phyloP scores from a whole-genome alignment of 2,113 vertebrate genomes.

The Catharus fuscescens region DNA sequence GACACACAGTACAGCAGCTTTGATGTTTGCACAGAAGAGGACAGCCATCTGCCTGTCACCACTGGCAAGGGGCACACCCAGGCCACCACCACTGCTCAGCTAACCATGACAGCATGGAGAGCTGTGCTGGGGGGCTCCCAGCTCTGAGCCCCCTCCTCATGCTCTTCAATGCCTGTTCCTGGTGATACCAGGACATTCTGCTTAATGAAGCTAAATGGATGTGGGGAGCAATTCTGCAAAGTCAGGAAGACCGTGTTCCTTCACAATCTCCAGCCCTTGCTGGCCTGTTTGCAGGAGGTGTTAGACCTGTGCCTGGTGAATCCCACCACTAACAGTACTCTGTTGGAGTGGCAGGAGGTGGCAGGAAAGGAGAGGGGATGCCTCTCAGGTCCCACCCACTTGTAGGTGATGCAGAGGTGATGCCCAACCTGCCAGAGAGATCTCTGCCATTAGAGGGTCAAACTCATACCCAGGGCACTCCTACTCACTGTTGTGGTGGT shows the following conservation, averaged over 20 bases:
- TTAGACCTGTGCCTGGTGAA: not conserved
- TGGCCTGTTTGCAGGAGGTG: not conserved
- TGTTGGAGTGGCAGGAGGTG: accelerated
- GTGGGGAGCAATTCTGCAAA: not conserved
- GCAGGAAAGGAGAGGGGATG: not conserved
- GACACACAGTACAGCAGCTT: not conserved
- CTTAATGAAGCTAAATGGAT: not conserved
- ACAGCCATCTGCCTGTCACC: not conserved
- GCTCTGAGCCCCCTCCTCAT: not conserved
- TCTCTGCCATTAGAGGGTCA: not conserved
- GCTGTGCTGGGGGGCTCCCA: not conserved
- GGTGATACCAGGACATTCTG: not conserved
- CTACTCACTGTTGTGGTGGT: constrained; percentile 45
- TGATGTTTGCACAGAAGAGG: not conserved
- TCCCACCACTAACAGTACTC: not conserved
- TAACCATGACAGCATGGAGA: not conserved
- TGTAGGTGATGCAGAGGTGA: not conserved
- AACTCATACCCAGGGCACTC: not conserved
- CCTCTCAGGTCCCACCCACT: accelerated
- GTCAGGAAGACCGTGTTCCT: not conserved
- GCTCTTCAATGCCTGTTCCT: not conserved
- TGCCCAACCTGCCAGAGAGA: not conserved
- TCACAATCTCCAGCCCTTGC: not conserved
- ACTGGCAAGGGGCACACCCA: accelerated
- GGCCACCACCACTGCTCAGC: not conserved